Base-by-base conservation (phyloP, 2,797 vertebrate species). In the Otus scops region DNA sequence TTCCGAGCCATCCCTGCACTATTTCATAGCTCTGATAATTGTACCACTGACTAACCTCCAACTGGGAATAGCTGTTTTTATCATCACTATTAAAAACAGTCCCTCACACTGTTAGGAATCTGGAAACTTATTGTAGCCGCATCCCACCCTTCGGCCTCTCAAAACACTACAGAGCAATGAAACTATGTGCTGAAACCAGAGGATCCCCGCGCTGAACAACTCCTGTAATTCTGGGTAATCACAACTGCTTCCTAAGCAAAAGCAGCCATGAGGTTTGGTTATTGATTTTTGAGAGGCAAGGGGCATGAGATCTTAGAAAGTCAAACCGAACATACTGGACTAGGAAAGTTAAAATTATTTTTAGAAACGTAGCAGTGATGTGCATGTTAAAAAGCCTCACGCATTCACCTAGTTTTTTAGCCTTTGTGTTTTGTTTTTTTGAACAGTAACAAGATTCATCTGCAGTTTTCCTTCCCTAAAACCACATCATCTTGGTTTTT, bases 81-180 rank as follows among this genome's bases (percentile, higher is more conserved):
- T 97, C 97, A 97, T 98, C 96, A 97, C 94, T 96, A 97, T 96
- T 97, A 96, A 97, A 98, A 98, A 97, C 97, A 97, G 94, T 97
- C 96, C 94, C 97, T 98, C 93, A 78, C 61, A 88, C 92, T 95
- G 97, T 92, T 91, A 97, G 97, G 79, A 93, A 97, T 98, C 97
- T 97, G 97, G 97, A 97, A 98, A 97, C 65, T 97, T 95, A 76
- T 30, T 97, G 96, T 85, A 96, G 96, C 89, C 73, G 65, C 20
- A 97, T 97, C 96, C 97, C 97, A 97, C 97, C 96, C 97, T 96
- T 96, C 80, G 0, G 96, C 84, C 93, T 96, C 96, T 95, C 94
- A 83, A 95, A 97, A 95, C 90, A 96, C 88, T 74, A 75, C 93
- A 95, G 81, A 95, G 92, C 41, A 2, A 71, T 68, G 90, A 93